phyloP scores from a whole-genome alignment of 2,888 invertebrate species.

The Herminia tarsipennalis region DNA sequence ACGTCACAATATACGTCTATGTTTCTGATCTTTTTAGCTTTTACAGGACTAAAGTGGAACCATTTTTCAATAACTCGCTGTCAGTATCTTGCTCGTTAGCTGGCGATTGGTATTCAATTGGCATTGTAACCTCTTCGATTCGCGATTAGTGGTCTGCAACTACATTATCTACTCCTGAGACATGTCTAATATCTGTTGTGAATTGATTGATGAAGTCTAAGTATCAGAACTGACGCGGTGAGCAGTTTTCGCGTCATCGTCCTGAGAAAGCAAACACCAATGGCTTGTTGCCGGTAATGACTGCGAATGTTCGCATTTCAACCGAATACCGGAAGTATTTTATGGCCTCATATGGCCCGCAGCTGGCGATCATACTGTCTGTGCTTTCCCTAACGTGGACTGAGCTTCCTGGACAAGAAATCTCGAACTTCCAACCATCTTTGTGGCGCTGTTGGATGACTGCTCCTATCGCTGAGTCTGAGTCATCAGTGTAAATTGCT shows the following conservation, averaged over 20 bases:
- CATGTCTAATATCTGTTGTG: background rate
- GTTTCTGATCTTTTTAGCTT: background rate
- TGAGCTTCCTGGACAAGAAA: conserved; percentile 39
- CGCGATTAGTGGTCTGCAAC: conserved; percentile 1
- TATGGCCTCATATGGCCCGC: conserved; percentile 54
- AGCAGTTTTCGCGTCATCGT: conserved; percentile 31
- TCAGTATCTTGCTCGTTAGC: background rate
- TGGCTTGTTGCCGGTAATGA: conserved; percentile 58
- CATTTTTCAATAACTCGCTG: background rate
- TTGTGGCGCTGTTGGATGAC: background rate
- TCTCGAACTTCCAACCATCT: background rate
- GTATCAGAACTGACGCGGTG: conserved; percentile 2
- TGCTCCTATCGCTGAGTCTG: conserved; percentile 1
- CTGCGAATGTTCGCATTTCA: conserved; percentile 35
- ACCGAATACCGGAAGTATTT: conserved; percentile 57
- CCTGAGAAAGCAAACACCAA: conserved; percentile 47
- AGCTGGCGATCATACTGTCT: conserved; percentile 61
- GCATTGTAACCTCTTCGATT: background rate
- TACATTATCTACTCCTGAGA: background rate
- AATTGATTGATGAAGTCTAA: conserved; percentile 1
- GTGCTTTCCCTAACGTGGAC: conserved; percentile 49
- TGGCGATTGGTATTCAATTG: background rate
- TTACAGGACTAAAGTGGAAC: background rate
- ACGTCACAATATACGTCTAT: conserved; percentile 1
- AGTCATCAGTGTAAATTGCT: background rate